Base-by-base conservation (phyloP, 2,113 vertebrate genomes). In the Salvelinus namaycush region DNA sequence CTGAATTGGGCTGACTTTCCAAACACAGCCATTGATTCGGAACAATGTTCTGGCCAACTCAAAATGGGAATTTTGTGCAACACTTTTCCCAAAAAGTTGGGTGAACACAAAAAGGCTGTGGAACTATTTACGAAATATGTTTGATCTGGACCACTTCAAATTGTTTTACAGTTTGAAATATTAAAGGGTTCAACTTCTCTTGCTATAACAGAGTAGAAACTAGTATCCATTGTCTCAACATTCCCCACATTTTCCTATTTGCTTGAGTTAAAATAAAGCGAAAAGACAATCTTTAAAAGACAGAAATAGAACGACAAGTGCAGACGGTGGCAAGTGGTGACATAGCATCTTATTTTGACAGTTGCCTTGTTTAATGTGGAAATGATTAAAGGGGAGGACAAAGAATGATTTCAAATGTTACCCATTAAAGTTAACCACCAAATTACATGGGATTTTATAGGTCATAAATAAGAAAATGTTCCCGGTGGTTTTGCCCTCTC, bases 401-500 rank as follows among this genome's bases (percentile, higher is more conserved):
- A 90, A 90, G 85, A 90, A 81, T 81, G 86, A 90, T 88, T 90
- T 91, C 88, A 89, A 89, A 85, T 89, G 89, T 89, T 86, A 90
- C 83, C 87, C 84, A 88, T 92, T 92, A 92, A 91, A 92, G 86
- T 87, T 86, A 90, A 90, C 92, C 86, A 88, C 81, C 83, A 90
- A 92, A 93, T 91, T 91, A 90, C 87, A 88, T 84, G 74, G 79
- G 82, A 88, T 88, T 91, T 93, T 91, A 93, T 88, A 87, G 90
- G 83, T 83, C 84, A 88, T 86, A 89, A 92, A 92, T 90, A 87
- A 87, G 83, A 89, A 90, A 90, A 89, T 84, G 85, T 87, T 90
- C 83, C 86, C 81, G 82, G 76, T 88, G 81, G 81, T 62, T 76
- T 83, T 87, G 87, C 84, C 82, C 82, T 87, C 86, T 70, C 85